Conservation (phyloP, 2,888 invertebrate genomes). For the Limnephilus lunatus region DNA sequence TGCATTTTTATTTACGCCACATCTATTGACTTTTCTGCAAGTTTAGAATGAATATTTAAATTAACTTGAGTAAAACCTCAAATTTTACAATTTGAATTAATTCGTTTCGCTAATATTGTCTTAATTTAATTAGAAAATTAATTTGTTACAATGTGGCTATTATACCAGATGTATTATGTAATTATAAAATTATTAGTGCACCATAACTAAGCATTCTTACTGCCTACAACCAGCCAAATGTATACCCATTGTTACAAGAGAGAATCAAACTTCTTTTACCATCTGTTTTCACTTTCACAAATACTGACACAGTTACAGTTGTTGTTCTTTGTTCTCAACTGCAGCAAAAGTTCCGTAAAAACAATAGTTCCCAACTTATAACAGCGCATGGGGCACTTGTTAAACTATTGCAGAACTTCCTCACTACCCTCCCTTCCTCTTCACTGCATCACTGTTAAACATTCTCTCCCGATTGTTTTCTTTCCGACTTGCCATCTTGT, state of each 20-base stretch:
- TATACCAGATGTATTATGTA: neutral
- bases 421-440: neutral
- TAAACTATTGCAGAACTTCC: neutral
- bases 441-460: neutral
- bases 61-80: too few relatives aligned
- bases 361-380: neutral
- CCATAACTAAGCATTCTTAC: neutral
- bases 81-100: too few relatives aligned
- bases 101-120: too few relatives aligned
- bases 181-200: too few relatives aligned
- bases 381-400: neutral
- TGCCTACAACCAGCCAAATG: neutral
- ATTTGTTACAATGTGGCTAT: neutral
- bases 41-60: too few relatives aligned
- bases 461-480: neutral
- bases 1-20: too few relatives aligned
- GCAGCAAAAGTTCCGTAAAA: neutral
- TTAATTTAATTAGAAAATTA: neutral
- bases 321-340: neutral
- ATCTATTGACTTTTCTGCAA: too few relatives aligned
- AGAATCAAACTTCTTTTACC: too few relatives aligned
- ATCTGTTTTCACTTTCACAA: too few relatives aligned
- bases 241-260: neutral
- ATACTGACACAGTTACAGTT: neutral
- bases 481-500: neutral